Evolutionary conservation across 2,797 vertebrate genomes (phyloP), one percentile per base, ranked within the genome.

Genomic region (Sebastolobus alascanus): DNA sequence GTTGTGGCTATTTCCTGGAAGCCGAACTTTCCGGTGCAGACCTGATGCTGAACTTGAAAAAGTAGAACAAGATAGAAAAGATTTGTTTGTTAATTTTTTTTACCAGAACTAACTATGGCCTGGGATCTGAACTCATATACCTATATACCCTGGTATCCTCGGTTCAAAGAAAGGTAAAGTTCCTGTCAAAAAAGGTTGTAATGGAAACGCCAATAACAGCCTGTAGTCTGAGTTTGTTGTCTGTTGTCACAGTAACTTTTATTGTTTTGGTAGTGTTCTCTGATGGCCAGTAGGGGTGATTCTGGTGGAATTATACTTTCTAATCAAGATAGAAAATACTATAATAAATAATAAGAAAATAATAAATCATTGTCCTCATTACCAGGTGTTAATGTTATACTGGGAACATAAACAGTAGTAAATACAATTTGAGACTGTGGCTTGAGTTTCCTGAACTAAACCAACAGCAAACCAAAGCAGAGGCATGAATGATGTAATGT

Each of bases 401-500:
- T 5, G 50, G 12, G 10, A 61, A 46, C 27, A 61, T 29, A 10
- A 58, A 69, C 27, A 38, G n/a, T 11, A 4, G 6, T 54, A n/a
- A 40, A 46, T 22, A 38, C 2, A 18, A 37, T 29, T 59, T 31
- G 0, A 68, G 7, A 11, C 22, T 20, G 12, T 27, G 52, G 6
- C 35, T 58, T 50, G 22, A 60, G 29, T 77, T 43, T 65, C 5
- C 13, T 63, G 8, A 72, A 46, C 20, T 55, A 2, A 22, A 37
- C 14, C 1, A 11, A 16, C 25, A 58, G 20, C 37, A 27, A 40
- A 59, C 8, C 29, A 16, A 33, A 52, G 61, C 60, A 27, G 33
- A 60, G 50, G 59, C 10, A 40, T 65, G 80, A 61, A 18, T 84
- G 77, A 85, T 80, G 79, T 27, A 75, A 82, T n/a, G 38, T 2